Evolutionary conservation across 2,113 vertebrate species (phyloP), one percentile per base, ranked within the genome.

Genomic region (Aspidoscelis tigris): DNA sequence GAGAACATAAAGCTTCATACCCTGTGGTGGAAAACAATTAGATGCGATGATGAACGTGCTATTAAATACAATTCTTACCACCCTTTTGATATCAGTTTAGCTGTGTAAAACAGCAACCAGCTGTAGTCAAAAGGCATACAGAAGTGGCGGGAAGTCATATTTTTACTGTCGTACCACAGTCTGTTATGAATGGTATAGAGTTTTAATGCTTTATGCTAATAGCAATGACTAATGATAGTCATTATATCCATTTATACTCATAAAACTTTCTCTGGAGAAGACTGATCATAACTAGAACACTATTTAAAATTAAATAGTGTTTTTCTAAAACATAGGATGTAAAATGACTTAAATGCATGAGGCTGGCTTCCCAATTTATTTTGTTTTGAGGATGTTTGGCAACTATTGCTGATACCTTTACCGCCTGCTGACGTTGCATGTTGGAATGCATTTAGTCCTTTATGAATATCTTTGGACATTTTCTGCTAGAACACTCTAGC

Each of bases 1-100:
- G 91, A 92, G 82, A 81, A 93, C 85, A 93, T 95, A 93, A 95
- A 94, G 87, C 84, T 91, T 84, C 70, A 77, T 91, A 87, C 86
- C 85, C 89, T 93, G 89, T 93, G 90, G 91, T 94, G 85, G 80
- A 90, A 95, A 93, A 94, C 93, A 96, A 92, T 95, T 92, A 93
- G 68, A 85, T 86, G 82, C 87, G 76, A 86, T 86, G 90, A 95
- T 92, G 83, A 90, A 84, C 85, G 73, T 70, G 78, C 84, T 90
- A 88, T 92, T 93, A 92, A 93, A 91, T 93, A 84, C 84, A 11
- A 73, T 77, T 88, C 88, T 87, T 93, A 89, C 75, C 76, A 93
- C 84, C 88, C 74, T 90, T 86, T 71, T 33, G 69, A 84, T 80
- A 78, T 84, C 81, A 86, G 82, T 86, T 88, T 86, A 88, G 79